phyloP scores from a whole-genome alignment of 2,797 vertebrate species.

The Acridotheres tristis region DNA sequence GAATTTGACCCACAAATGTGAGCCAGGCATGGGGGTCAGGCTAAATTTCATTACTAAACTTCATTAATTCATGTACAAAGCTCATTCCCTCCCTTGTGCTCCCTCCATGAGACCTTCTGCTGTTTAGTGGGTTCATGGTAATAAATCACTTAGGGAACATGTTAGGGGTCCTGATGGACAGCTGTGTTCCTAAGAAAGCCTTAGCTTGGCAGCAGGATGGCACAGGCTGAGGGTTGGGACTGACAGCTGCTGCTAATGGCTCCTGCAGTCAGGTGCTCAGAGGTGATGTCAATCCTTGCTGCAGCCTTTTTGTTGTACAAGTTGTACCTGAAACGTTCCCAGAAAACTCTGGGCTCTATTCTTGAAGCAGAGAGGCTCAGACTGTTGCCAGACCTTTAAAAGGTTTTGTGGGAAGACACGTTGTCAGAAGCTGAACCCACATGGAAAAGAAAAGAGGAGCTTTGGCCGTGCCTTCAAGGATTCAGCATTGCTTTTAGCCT shows the following conservation, averaged over 20 bases:
- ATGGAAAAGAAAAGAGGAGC: background rate
- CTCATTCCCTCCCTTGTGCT: background rate
- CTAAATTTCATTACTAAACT: background rate
- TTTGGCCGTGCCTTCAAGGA: background rate
- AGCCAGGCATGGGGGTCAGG: background rate
- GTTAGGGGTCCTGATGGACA: background rate
- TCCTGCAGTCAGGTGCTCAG: background rate
- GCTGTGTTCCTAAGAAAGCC: background rate
- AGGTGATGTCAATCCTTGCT: background rate
- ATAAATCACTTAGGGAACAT: background rate
- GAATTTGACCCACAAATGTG: background rate
- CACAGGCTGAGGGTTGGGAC: background rate
- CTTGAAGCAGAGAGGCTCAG: background rate
- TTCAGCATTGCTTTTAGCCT: background rate
- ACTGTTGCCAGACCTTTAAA: background rate
- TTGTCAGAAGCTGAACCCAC: background rate
- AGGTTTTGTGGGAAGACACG: background rate
- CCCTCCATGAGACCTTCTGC: background rate
- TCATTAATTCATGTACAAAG: background rate
- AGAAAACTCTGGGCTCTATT: background rate
- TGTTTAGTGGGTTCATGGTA: background rate
- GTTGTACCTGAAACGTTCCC: background rate
- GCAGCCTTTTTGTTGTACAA: background rate
- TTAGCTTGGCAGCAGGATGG: background rate
- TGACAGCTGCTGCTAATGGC: background rate